These are phyloP conservation scores for Poecilus cupreus DNA, from an alignment of 2,888 invertebrate species.

Conservation along the genomic window DNA sequence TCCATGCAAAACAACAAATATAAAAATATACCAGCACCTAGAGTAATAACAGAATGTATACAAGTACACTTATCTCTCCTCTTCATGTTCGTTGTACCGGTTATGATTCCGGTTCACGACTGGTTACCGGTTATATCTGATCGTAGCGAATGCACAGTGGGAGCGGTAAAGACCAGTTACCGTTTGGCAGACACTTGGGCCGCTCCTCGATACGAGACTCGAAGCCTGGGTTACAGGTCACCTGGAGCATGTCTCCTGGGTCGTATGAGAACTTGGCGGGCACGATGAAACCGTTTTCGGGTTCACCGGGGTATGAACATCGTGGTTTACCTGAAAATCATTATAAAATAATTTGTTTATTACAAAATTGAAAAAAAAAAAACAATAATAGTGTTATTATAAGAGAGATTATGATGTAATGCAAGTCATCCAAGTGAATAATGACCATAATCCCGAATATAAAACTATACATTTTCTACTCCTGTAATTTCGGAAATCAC, in stretches of 20 bases:
- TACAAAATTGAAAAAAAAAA: no score
- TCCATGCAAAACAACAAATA: no score
- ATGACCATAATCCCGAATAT: no score
- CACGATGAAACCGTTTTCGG: conserved; percentile 81
- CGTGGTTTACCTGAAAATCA: conserved; percentile 79
- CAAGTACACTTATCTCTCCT: background rate
- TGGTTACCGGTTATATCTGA: conserved; percentile 66
- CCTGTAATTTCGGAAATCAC: no score
- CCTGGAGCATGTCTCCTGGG: conserved; percentile 82
- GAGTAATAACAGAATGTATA: background rate
- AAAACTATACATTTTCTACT: no score
- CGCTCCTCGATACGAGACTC: conserved; percentile 72
- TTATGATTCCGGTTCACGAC: no score
- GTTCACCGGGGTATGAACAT: conserved; percentile 83
- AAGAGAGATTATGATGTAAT: no score
- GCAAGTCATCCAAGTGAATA: no score
- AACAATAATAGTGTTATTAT: no score
- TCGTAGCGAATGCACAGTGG: conserved; percentile 81
- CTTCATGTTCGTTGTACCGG: background rate
- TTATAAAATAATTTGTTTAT: no score
- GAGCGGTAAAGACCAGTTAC: conserved; percentile 81
- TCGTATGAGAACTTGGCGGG: conserved; percentile 85
- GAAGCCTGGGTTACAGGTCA: conserved; percentile 81
- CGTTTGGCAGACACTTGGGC: conserved; percentile 80
- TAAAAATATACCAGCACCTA: no score